Conservation (phyloP, 2,797 vertebrate species). For the Amblyopsis hoosieri region DNA sequence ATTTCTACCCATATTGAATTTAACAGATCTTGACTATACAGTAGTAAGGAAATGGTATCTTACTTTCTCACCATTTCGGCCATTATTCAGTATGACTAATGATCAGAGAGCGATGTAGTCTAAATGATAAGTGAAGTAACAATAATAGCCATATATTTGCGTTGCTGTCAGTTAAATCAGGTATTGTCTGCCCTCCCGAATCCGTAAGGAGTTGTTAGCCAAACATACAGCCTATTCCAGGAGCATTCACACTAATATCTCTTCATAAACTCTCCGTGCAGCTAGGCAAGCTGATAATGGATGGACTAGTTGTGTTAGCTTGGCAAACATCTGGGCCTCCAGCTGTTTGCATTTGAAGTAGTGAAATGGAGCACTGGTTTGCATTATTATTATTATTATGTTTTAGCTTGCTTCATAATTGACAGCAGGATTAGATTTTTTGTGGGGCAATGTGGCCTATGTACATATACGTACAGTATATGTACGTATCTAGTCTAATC, state of each 20-base stretch:
- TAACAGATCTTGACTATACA: too few relatives aligned
- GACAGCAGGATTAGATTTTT: background rate
- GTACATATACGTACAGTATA: too few relatives aligned
- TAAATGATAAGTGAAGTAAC: too few relatives aligned
- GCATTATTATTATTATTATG: background rate
- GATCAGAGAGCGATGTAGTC: too few relatives aligned
- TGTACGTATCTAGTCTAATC: too few relatives aligned
- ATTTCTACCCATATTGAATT: too few relatives aligned
- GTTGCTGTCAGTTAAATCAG: too few relatives aligned
- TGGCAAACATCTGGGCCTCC: conserved; percentile 17
- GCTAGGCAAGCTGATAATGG: conserved; percentile 2
- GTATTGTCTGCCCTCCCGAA: background rate
- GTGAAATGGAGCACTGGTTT: background rate
- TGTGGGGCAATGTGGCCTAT: too few relatives aligned
- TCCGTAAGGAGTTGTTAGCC: conserved; percentile 19
- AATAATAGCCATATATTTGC: too few relatives aligned
- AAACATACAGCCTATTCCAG: conserved; percentile 25
- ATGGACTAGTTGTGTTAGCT: background rate
- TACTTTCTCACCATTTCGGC: too few relatives aligned
- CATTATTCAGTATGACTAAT: too few relatives aligned
- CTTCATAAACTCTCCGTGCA: conserved; percentile 8
- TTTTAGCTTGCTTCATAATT: background rate
- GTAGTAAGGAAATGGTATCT: too few relatives aligned
- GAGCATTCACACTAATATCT: conserved; percentile 21
- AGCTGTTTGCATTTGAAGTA: conserved; percentile 14